Conservation (phyloP, 1,140 invertebrate genomes). For the Coenobita brevimanus region DNA sequence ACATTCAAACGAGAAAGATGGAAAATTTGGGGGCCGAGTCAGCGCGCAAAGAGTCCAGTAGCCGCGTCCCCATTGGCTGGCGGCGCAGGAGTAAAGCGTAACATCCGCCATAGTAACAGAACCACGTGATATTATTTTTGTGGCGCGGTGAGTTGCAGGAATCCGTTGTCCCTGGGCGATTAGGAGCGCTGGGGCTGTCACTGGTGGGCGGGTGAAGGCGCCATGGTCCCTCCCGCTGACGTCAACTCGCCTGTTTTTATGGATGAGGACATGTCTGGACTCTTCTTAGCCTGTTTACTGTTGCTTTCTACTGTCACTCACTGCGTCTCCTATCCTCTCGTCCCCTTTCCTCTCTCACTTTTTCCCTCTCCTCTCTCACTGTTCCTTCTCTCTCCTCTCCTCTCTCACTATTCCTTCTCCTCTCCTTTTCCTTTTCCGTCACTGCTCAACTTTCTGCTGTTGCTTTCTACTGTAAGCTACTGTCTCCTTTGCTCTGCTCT, state of each 20-base stretch:
- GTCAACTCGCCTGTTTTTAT: neutral
- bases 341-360: neutral
- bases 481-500: neutral
- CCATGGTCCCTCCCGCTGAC: neutral
- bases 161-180: slow-evolving; percentile 41
- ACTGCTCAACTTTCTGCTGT: neutral
- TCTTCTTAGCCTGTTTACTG: too few species aligned
- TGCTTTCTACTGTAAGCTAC: neutral
- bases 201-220: slow-evolving; percentile 3
- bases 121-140: slow-evolving; percentile 53
- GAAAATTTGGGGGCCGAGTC: too few species aligned
- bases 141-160: slow-evolving; percentile 49
- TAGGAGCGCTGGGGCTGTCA: slow-evolving; percentile 6
- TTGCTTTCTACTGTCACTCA: neutral
- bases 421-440: neutral
- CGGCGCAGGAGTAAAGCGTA: slow-evolving; percentile 34
- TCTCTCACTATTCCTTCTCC: neutral
- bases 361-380: neutral
- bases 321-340: neutral
- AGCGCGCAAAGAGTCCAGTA: too few species aligned
- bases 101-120: slow-evolving; percentile 64
- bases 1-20: too few species aligned
- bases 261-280: too few species aligned
- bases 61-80: too few species aligned
- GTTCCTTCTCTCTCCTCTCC: neutral